phyloP scores from a whole-genome alignment of 2,888 invertebrate genomes.

The Catocala nupta region DNA sequence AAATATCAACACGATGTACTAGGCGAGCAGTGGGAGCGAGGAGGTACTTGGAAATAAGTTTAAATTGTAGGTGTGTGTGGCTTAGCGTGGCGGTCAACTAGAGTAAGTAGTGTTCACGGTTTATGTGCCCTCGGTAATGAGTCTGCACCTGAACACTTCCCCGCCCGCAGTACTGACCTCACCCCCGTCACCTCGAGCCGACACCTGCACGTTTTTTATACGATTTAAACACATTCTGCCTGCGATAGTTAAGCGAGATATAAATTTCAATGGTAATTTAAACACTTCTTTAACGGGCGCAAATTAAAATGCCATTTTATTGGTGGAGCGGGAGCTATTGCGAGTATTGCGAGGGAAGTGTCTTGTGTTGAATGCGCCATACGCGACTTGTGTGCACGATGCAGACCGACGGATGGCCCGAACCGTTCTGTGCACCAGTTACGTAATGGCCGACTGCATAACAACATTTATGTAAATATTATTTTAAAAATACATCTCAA shows the following conservation, averaged over 20 bases:
- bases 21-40: background rate
- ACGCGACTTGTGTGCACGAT: no score
- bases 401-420: no score
- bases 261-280: constrained; percentile 40
- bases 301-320: constrained; percentile 15
- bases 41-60: constrained; percentile 14
- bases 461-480: no score
- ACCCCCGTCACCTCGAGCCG: background rate
- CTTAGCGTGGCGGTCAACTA: constrained; percentile 16
- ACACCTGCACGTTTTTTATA: constrained; percentile 20
- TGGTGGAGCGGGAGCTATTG: constrained; percentile 4
- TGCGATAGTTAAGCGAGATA: constrained; percentile 31
- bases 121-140: constrained; percentile 31
- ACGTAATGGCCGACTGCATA: no score
- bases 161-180: background rate
- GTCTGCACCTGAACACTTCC: constrained; percentile 31
- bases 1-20: constrained; percentile 13
- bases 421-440: no score
- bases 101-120: constrained; percentile 17
- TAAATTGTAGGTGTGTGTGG: constrained; percentile 13
- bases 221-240: constrained; percentile 25
- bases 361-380: background rate
- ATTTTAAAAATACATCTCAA: no score
- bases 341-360: background rate
- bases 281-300: constrained; percentile 18